Percentiles rank a stretch among this genome's conserved stretches.
Evolutionary conservation across 1,140 invertebrate species (phyloP).

Genomic region (Sinonovacula constricta): DNA sequence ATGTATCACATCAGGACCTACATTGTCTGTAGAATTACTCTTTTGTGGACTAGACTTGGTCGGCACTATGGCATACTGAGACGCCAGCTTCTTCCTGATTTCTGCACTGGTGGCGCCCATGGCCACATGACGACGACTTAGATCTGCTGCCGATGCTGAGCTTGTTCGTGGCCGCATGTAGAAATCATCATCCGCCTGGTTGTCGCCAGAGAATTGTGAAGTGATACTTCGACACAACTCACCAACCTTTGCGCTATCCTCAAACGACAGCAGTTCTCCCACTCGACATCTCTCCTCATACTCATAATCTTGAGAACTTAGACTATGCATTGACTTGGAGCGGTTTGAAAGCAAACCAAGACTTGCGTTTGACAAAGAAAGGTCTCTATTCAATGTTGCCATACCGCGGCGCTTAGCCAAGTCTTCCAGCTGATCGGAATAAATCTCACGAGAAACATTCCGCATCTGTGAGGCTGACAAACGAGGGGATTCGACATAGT

Average conservation of each 20-base stretch:
- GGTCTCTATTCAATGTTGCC: constrained; percentile 46
- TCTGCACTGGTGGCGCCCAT: constrained; percentile 49
- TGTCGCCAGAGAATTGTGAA: constrained; percentile 37
- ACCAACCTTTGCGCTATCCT: constrained; percentile 38
- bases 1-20: constrained; percentile 30
- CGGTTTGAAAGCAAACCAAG: constrained; percentile 49
- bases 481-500: constrained; percentile 29
- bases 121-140: constrained; percentile 35
- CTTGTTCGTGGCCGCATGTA: constrained; percentile 36
- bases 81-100: constrained; percentile 31
- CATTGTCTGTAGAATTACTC: constrained; percentile 41
- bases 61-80: constrained; percentile 47
- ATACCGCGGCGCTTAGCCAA: constrained; percentile 41
- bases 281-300: constrained; percentile 52
- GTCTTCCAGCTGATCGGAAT: constrained; percentile 50
- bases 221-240: constrained; percentile 49
- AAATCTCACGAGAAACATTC: constrained; percentile 48
- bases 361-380: constrained; percentile 51
- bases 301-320: constrained; percentile 49
- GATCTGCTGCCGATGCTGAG: constrained; percentile 42
- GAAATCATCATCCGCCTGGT: constrained; percentile 27
- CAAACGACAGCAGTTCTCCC: constrained; percentile 46
- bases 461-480: constrained; percentile 35
- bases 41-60: constrained; percentile 43
- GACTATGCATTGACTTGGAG: constrained; percentile 49